Conservation (phyloP, 2,797 vertebrate species). For the Novumbra hubbsi region DNA sequence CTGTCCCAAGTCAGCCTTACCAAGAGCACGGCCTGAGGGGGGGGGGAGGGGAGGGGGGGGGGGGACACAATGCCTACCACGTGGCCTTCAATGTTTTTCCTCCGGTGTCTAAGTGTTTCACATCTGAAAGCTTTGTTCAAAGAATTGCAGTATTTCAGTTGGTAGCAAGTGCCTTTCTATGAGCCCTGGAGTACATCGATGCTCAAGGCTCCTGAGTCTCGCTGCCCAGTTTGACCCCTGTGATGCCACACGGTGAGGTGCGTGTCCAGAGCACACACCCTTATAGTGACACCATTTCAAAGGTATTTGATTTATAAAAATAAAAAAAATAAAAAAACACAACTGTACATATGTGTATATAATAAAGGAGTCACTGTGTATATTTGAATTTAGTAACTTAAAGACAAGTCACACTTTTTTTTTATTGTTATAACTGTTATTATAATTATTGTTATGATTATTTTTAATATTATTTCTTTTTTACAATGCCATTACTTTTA, state of each 20-base stretch:
- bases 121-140: constrained; percentile 60
- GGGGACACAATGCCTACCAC: constrained; percentile 84
- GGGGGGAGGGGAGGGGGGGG: constrained; percentile 55
- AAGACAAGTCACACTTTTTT: constrained; percentile 84
- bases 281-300: constrained; percentile 74
- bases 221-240: constrained; percentile 75
- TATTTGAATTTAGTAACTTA: constrained; percentile 99
- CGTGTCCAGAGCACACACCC: constrained; percentile 69
- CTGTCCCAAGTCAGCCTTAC: constrained; percentile 72
- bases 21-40: constrained; percentile 64
- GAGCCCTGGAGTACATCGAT: constrained; percentile 60
- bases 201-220: constrained; percentile 57
- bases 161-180: constrained; percentile 96
- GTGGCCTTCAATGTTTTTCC: constrained; percentile 85
- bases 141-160: constrained; percentile 85
- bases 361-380: constrained; percentile 99
- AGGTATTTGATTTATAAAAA: constrained; percentile 83
- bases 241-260: constrained; percentile 62
- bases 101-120: constrained; percentile 48
- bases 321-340: constrained; percentile 68
- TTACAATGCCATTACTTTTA: constrained; percentile 92
- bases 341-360: constrained; percentile 95
- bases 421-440: constrained; percentile 70
- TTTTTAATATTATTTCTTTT: constrained; percentile 67
- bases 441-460: constrained; percentile 64